Evolutionary conservation across 53 echinoderm and acorn worm genomes (phyloP), one percentile per base, ranked within the genome.

Genomic region (Echinometra lucunter): DNA sequence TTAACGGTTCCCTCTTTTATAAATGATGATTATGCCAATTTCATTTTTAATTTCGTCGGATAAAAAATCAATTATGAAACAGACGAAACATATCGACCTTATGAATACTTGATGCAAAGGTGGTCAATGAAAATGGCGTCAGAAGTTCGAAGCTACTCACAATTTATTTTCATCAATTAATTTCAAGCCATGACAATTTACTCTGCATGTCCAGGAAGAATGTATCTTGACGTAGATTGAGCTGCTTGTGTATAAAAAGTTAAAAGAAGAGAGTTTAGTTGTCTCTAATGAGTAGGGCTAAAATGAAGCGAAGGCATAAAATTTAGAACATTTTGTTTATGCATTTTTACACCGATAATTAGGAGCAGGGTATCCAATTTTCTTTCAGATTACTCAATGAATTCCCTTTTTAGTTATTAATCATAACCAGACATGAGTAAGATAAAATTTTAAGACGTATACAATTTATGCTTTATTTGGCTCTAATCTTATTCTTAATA

Each of bases 81-180:
- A 45, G 70, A 66, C 69, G 27, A 38, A 91, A 45, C 91, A 91
- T 91, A 91, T 91, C 69, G 70, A 91, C 8, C 28, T 45, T 38
- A 45, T 44, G 49, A 60, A 21, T 4, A 30, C 6, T 17, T 69
- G 30, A 47, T 45, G 58, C 45, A 45, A 4, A 37, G 7, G 25
- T 81, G 32, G 57, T 75, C 55, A 45, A 80, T 93, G 82, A 7
- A 45, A 32, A 15, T 82, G 82, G 82, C 82, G 80, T 80, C 82
- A 80, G 35, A 67, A 19, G 13, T 40, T 1, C 15, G 11, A 28
- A 19, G 49, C 85, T 47, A 30, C 49, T 85, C 85, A 37, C 0
- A 47, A 45, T 85, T 49, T 0, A 47, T 85, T 85, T 28, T 10
- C 85, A 28, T 85, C 53, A 85, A 53, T 85, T 53, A 47, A 85